phyloP scores from a whole-genome alignment of 2,113 vertebrate species.

The Alces alces region DNA sequence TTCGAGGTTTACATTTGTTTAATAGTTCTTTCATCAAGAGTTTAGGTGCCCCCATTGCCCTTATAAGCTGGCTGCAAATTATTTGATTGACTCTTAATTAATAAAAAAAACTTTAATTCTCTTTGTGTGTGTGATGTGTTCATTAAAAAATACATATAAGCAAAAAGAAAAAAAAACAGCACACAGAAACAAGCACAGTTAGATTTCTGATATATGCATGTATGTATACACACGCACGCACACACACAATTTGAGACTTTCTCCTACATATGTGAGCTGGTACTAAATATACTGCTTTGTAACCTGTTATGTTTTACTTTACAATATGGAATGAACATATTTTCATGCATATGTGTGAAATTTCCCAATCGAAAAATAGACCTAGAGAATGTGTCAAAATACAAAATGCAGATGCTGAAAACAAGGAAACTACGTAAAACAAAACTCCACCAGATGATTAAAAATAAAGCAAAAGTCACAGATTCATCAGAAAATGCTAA shows the following conservation, averaged over 20 bases:
- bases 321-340: conserved; percentile 46
- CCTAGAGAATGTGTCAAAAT: conserved; percentile 50
- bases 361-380: conserved; percentile 48
- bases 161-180: conserved; percentile 34
- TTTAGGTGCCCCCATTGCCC: conserved; percentile 49
- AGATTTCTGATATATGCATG: conserved; percentile 34
- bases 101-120: conserved; percentile 32
- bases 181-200: conserved; percentile 52
- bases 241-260: conserved; percentile 47
- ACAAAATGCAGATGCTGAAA: conserved; percentile 59
- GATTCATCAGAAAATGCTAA: conserved; percentile 59
- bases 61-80: conserved; percentile 60
- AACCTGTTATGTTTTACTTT: conserved; percentile 40
- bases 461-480: conserved; percentile 55
- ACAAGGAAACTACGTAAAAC: conserved; percentile 58
- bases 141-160: conserved; percentile 68
- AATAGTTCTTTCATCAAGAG: conserved; percentile 38
- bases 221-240: neutral
- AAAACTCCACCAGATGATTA: conserved; percentile 51
- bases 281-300: conserved; percentile 55
- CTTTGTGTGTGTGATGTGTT: conserved; percentile 32
- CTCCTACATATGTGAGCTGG: conserved; percentile 48
- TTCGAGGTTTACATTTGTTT: conserved; percentile 57
- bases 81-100: conserved; percentile 31
- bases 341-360: conserved; percentile 64